Evolutionary conservation across 2,113 vertebrate genomes (phyloP).

Genomic region (Phrynosoma blainvillii): DNA sequence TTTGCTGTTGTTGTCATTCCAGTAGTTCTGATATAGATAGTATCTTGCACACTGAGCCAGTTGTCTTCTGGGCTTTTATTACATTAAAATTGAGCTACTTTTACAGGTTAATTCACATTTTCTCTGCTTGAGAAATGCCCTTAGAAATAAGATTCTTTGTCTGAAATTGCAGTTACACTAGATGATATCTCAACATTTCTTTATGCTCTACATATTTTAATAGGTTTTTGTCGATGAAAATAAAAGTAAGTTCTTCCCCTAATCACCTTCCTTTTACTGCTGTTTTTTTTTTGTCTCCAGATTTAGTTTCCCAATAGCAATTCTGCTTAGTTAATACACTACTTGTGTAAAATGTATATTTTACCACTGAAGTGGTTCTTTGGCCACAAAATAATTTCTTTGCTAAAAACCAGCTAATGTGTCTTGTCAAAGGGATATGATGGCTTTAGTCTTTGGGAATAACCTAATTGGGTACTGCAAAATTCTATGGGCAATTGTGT

Average conservation of each 20-base stretch:
- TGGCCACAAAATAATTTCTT: constrained; percentile 37
- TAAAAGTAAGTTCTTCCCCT: constrained; percentile 55
- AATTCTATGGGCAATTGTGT: constrained; percentile 14
- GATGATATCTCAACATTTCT: constrained; percentile 56
- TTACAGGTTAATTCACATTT: neutral
- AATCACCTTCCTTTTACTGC: constrained; percentile 51
- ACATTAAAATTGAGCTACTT: constrained; percentile 18
- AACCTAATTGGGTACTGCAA: constrained; percentile 1
- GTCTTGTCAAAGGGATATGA: constrained; percentile 25
- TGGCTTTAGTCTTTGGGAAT: constrained; percentile 24
- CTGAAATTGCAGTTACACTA: constrained; percentile 47
- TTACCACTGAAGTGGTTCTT: constrained; percentile 39
- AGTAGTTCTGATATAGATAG: constrained; percentile 14
- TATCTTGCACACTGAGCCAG: constrained; percentile 25
- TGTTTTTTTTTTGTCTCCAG: constrained; percentile 48
- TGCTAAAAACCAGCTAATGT: constrained; percentile 32
- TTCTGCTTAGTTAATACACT: constrained; percentile 55
- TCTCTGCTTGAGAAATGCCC: neutral
- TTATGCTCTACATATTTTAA: constrained; percentile 51
- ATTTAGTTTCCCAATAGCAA: constrained; percentile 61
- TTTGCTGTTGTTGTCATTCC: neutral
- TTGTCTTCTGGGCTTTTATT: constrained; percentile 5
- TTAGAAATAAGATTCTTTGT: constrained; percentile 49
- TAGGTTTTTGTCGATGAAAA: constrained; percentile 48
- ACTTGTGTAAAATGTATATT: constrained; percentile 40